These are phyloP conservation scores for Saccopteryx bilineata DNA, from an alignment of 2,113 vertebrate genomes.

Conservation along the genomic window DNA sequence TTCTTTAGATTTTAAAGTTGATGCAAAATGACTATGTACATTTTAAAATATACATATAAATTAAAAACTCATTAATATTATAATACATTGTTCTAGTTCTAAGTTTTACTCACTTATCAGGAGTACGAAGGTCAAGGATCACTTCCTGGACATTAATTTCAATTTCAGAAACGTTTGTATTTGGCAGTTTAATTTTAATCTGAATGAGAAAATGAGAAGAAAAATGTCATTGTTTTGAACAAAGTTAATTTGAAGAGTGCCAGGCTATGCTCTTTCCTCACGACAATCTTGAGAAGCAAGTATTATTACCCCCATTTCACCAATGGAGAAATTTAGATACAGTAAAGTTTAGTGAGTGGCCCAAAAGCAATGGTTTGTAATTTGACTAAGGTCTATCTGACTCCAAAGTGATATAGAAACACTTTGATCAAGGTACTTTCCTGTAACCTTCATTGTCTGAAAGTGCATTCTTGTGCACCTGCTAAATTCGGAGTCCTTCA, in stretches of 20 bases:
- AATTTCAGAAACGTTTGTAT: slow-evolving; percentile 92
- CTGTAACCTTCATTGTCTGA: slow-evolving; percentile 20
- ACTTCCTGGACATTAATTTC: slow-evolving; percentile 93
- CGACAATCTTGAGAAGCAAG: slow-evolving; percentile 29
- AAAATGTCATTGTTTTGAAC: slow-evolving; percentile 43
- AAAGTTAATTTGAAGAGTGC: slow-evolving; percentile 43
- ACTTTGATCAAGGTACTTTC: slow-evolving; percentile 9
- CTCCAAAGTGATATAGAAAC: not conserved
- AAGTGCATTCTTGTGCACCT: not conserved
- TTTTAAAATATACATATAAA: slow-evolving; percentile 37
- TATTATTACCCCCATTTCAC: slow-evolving; percentile 38
- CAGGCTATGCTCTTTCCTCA: slow-evolving; percentile 9
- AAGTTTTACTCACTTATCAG: slow-evolving; percentile 92
- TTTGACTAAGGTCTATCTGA: slow-evolving; percentile 15
- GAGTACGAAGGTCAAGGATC: slow-evolving; percentile 94
- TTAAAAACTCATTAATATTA: slow-evolving; percentile 46
- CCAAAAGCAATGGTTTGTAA: not conserved
- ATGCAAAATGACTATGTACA: slow-evolving; percentile 49
- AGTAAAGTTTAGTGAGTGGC: slow-evolving; percentile 24
- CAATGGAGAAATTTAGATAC: slow-evolving; percentile 40
- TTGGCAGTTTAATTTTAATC: slow-evolving; percentile 96
- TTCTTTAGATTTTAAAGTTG: slow-evolving; percentile 34
- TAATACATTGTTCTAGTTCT: not conserved
- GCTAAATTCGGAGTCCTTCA: not conserved
- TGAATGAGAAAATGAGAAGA: slow-evolving; percentile 84